Percentiles rank a stretch among this genome's conserved stretches.
Evolutionary conservation across 2,888 invertebrate species (phyloP).

Genomic region (Mythimna lalbum): DNA sequence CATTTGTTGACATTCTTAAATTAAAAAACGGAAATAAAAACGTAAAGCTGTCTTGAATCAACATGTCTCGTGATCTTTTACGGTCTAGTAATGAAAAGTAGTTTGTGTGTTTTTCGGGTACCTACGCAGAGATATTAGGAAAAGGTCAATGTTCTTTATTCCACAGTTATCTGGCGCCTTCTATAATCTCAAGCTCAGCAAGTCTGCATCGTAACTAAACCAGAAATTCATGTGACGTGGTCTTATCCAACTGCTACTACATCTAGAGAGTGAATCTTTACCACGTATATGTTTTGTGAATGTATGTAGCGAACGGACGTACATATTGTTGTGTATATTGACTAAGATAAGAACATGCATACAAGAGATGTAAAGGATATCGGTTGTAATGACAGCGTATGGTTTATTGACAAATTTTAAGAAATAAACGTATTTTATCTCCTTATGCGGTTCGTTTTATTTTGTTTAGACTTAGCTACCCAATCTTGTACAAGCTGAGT

Average conservation of each 20-base stretch:
- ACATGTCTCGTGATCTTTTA: too few relatives aligned
- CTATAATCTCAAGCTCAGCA: neutral
- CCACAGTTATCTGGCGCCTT: too few relatives aligned
- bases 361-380: slow-evolving; percentile 67
- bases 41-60: too few relatives aligned
- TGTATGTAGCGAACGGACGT: slow-evolving; percentile 62
- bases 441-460: slow-evolving; percentile 79
- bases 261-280: slow-evolving; percentile 14
- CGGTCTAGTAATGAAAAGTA: too few relatives aligned
- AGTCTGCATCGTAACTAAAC: neutral
- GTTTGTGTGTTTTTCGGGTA: too few relatives aligned
- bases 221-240: neutral
- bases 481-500: too few relatives aligned
- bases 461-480: slow-evolving; percentile 39
- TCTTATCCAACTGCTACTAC: too few relatives aligned
- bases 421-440: slow-evolving; percentile 89
- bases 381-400: slow-evolving; percentile 78
- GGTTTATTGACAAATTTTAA: slow-evolving; percentile 87
- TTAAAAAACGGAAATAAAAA: too few relatives aligned
- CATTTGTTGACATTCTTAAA: too few relatives aligned
- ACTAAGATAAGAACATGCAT: slow-evolving; percentile 65
- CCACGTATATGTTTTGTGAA: slow-evolving; percentile 37
- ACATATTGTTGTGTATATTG: slow-evolving; percentile 77
- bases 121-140: too few relatives aligned
- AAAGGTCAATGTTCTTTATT: too few relatives aligned